Evolutionary conservation across 2,888 invertebrate species (phyloP).

Genomic region (Chymomyza amoena): DNA sequence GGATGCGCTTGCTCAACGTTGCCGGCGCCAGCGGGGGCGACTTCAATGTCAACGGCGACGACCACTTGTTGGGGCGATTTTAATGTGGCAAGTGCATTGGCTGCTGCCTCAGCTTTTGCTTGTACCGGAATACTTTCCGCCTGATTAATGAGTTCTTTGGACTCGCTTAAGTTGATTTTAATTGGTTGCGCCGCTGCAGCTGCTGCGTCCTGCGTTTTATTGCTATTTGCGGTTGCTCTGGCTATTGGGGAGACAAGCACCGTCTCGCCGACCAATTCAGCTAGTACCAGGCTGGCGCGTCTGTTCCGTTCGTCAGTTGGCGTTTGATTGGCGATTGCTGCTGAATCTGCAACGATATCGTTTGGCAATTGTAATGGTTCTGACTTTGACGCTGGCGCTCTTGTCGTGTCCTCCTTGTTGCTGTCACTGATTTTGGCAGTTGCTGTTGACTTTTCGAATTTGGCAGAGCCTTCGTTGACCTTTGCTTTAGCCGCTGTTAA

Average conservation of each 20-base stretch:
- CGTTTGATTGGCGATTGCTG: constrained; percentile 55
- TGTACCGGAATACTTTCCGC: constrained; percentile 32
- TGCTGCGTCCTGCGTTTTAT: constrained; percentile 6
- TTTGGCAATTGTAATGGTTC: constrained; percentile 51
- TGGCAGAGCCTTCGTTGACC: constrained; percentile 48
- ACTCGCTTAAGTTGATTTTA: constrained; percentile 38
- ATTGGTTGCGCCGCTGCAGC: constrained; percentile 24
- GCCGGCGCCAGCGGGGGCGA: constrained; percentile 33
- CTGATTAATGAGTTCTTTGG: constrained; percentile 68
- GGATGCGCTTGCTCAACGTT: constrained; percentile 38
- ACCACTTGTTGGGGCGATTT: constrained; percentile 51
- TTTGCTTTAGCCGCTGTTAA: constrained; percentile 55
- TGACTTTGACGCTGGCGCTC: constrained; percentile 26
- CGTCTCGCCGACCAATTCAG: constrained; percentile 63
- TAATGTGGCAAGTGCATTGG: constrained; percentile 8
- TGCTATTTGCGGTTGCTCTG: constrained; percentile 31
- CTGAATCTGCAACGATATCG: constrained; percentile 31
- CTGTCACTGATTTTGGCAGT: constrained; percentile 25
- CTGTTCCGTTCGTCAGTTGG: constrained; percentile 59
- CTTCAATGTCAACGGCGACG: constrained; percentile 43
- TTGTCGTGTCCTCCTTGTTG: constrained; percentile 20
- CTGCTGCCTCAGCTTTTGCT: neutral
- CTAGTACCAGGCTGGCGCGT: constrained; percentile 54
- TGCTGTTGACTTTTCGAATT: constrained; percentile 41
- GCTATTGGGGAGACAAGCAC: constrained; percentile 53